Evolutionary conservation across 2,888 invertebrate genomes (phyloP), one percentile per base, ranked within the genome.

Genomic region (Tigriopus californicus): DNA sequence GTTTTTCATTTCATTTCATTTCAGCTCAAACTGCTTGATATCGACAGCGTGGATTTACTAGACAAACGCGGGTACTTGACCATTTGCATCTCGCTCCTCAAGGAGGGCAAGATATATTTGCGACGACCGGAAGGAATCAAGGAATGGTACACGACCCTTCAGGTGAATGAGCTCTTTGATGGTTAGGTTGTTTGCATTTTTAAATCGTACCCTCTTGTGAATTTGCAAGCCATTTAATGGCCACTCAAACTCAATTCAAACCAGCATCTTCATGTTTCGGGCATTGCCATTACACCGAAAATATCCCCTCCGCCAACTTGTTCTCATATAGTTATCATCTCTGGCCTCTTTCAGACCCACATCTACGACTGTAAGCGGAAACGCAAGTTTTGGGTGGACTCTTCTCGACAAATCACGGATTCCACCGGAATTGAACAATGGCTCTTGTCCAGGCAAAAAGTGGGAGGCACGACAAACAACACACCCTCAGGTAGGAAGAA

Each of bases 381-480:
- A 22, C 15, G 49, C 12, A 49, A 49, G 22, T 49, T 49, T 11
- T 49, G 49, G 49, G 49, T 49, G 20, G 22, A 49, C 3, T 33
- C 33, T 33, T 33, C 33, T 33, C 15, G 49, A 5, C 49, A 49
- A 49, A 22, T 49, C 20, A 49, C 49, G 49, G 49, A 49, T 49
- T 49, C 49, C 15, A 22, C 44, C 22, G 46, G 46, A n/a, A 42
- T 56, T 20, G 56, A 56, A 42, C 56, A 44, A 46, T 56, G 56
- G 56, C 56, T 56, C 11, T 24, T 56, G 56, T 44, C 56, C 13
- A 56, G 56, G 24, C 56, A 56, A 56, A 56, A 44, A 44, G 46
- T 56, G 18, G 33, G 40, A 44, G 44, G 44, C 10, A 44, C 33
- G 8, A 8, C 33, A 33, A 33, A 33, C n/a, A n/a, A n/a, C 33